Evolutionary conservation across 2,888 invertebrate species (phyloP).

Genomic region (Scaptomyza flava): DNA sequence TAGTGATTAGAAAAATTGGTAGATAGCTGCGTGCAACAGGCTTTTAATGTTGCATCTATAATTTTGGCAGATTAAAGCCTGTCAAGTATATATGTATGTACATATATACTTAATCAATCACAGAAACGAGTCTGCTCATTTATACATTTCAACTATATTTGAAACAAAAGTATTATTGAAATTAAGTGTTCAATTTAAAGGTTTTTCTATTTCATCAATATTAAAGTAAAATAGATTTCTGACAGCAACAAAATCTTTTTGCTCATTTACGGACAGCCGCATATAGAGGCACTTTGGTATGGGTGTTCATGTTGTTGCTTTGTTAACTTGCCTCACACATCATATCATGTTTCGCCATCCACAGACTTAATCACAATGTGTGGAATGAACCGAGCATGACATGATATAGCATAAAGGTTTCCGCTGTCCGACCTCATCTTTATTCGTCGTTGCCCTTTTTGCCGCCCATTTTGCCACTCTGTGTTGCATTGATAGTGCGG

Average conservation of each 20-base stretch:
- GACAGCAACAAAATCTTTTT: background rate
- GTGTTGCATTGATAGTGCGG: conserved; percentile 4
- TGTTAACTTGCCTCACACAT: conserved; percentile 32
- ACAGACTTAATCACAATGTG: conserved; percentile 65
- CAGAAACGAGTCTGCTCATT: too few species aligned
- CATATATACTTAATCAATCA: background rate
- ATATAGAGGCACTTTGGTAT: conserved; percentile 1
- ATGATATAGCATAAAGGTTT: conserved; percentile 34
- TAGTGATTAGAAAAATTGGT: background rate
- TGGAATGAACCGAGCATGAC: conserved; percentile 54
- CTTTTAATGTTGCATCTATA: background rate
- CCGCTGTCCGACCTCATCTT: conserved; percentile 15
- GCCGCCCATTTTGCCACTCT: background rate
- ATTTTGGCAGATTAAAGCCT: background rate
- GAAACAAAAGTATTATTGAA: too few species aligned
- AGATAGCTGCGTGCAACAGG: background rate
- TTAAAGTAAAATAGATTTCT: too few species aligned
- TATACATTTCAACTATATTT: too few species aligned
- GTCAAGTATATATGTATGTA: background rate
- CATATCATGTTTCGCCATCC: conserved; percentile 65
- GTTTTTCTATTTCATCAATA: too few species aligned
- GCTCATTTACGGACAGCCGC: conserved; percentile 2
- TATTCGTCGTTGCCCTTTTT: background rate
- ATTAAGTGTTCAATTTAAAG: too few species aligned
- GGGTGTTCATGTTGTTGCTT: conserved; percentile 12